A percentile compares a stretch with the other conserved stretches of the same genome.
phyloP scores from a whole-genome alignment of 2,888 invertebrate species.

The Patella pellucida region DNA sequence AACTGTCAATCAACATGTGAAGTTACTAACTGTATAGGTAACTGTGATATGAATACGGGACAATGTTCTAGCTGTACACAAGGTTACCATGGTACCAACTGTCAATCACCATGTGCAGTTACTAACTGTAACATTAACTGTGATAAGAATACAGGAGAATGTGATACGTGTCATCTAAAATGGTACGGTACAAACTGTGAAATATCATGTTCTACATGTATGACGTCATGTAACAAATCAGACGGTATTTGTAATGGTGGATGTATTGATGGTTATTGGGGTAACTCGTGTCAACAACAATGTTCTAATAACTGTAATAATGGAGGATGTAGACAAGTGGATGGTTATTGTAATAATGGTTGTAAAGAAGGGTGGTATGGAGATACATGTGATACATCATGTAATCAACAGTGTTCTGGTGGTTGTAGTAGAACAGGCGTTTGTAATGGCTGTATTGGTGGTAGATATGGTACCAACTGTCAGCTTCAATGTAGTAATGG shows the following conservation, averaged over 20 bases:
- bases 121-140: too few species aligned
- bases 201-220: background rate
- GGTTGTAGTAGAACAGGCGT: background rate
- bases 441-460: background rate
- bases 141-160: too few species aligned
- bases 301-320: background rate
- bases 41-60: too few species aligned
- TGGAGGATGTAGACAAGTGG: background rate
- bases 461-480: background rate
- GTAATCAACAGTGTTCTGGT: constrained; percentile 5
- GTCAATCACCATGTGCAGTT: too few species aligned
- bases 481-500: background rate
- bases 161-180: too few species aligned
- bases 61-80: too few species aligned
- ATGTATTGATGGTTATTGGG: background rate
- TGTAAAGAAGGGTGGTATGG: background rate
- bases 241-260: background rate
- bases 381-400: constrained; percentile 3
- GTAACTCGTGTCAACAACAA: background rate
- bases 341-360: background rate
- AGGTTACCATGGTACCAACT: too few species aligned
- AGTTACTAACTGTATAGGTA: too few species aligned
- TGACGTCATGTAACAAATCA: background rate
- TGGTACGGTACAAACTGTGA: too few species aligned
- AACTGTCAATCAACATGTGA: too few species aligned